Percentiles rank a stretch among this genome's conserved stretches.
Evolutionary conservation across 2,113 vertebrate genomes (phyloP).

Genomic region (Oenanthe oenanthe): DNA sequence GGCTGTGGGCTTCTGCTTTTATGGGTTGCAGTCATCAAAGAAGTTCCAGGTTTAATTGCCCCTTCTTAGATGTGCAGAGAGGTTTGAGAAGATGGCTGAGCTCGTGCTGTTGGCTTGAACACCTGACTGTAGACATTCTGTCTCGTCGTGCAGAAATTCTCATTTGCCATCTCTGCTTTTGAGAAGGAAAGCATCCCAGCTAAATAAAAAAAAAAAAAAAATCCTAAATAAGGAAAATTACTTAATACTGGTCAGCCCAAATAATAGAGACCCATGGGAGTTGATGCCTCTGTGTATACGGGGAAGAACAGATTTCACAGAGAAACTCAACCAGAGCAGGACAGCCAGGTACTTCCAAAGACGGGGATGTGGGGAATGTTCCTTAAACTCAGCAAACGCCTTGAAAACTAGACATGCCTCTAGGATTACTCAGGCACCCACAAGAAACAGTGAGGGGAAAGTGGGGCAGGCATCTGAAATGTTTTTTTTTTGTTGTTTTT

Average conservation of each 20-base stretch:
- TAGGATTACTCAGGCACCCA: conserved; percentile 41
- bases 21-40: not conserved
- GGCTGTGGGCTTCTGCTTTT: not conserved
- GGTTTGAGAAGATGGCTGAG: not conserved
- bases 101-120: not conserved
- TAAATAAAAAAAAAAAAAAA: not conserved
- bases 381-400: conserved; percentile 64
- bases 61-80: not conserved
- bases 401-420: conserved; percentile 37
- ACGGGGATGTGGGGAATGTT: not conserved
- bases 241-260: not conserved
- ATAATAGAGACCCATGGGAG: not conserved
- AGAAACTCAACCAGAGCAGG: not conserved
- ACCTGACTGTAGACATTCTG: not conserved
- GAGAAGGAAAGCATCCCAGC: not conserved
- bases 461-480: conserved; percentile 18
- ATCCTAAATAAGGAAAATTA: not conserved
- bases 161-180: not conserved
- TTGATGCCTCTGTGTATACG: accelerated
- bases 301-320: not conserved
- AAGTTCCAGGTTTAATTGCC: not conserved
- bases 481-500: not conserved
- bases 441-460: conserved; percentile 52
- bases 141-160: not conserved
- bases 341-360: not conserved